These are phyloP conservation scores for Tetropium fuscum DNA, from an alignment of 2,888 invertebrate species.

Conservation along the genomic window DNA sequence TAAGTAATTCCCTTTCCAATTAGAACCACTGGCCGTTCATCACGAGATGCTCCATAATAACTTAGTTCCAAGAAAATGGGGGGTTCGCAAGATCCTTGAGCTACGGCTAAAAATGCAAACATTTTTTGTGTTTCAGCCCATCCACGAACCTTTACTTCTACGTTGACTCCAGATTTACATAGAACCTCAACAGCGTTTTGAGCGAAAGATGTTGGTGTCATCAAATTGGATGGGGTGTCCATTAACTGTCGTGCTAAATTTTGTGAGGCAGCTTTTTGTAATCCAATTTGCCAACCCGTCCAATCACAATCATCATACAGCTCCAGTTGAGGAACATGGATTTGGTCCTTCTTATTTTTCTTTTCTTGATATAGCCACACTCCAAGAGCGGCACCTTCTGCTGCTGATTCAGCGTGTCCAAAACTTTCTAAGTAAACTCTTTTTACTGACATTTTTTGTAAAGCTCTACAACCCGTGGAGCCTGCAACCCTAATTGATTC, in stretches of 20 bases:
- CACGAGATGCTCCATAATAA: constrained; percentile 74
- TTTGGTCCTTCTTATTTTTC: constrained; percentile 63
- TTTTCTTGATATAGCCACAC: constrained; percentile 80
- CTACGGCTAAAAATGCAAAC: constrained; percentile 82
- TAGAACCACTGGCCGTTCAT: constrained; percentile 76
- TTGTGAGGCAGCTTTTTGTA: constrained; percentile 81
- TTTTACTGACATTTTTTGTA: constrained; percentile 69
- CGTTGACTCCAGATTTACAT: constrained; percentile 71
- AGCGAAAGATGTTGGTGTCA: constrained; percentile 84
- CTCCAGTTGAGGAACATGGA: constrained; percentile 65
- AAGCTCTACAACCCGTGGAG: constrained; percentile 70
- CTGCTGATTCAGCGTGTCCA: constrained; percentile 82
- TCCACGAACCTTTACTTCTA: constrained; percentile 74
- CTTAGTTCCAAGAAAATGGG: constrained; percentile 83
- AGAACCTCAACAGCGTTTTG: constrained; percentile 74
- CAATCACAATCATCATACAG: constrained; percentile 75
- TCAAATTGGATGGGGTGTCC: constrained; percentile 83
- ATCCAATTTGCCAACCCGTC: constrained; percentile 80
- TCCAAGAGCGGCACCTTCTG: constrained; percentile 80
- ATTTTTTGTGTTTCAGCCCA: constrained; percentile 86
- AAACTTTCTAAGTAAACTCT: constrained; percentile 80
- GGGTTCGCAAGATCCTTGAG: constrained; percentile 82
- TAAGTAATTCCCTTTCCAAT: constrained; percentile 71
- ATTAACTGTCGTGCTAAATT: constrained; percentile 82
- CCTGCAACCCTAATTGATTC: constrained; percentile 81